Conservation (phyloP, 2,888 invertebrate species). For the Drosophila anceps region DNA sequence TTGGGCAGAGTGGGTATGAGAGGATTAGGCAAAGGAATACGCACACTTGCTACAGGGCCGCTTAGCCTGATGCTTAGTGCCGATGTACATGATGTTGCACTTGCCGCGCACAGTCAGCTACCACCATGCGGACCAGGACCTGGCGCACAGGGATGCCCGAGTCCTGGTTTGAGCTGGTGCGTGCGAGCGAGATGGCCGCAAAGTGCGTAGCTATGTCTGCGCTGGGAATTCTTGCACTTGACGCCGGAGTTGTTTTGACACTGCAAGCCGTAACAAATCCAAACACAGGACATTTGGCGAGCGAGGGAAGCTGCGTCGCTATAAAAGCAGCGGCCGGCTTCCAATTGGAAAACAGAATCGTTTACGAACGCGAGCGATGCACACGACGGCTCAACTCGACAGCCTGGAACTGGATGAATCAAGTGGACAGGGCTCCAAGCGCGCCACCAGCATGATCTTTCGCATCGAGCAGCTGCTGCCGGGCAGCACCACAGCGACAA, state of each 20-base stretch:
- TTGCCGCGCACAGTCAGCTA: constrained; percentile 72
- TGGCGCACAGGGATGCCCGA: constrained; percentile 51
- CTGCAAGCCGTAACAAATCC: constrained; percentile 79
- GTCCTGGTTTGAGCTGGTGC: constrained; percentile 27
- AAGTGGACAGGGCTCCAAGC: constrained; percentile 60
- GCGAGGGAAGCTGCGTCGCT: constrained; percentile 66
- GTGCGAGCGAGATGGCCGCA: constrained; percentile 52
- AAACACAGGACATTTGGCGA: constrained; percentile 4
- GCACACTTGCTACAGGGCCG: constrained; percentile 79
- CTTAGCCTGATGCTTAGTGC: constrained; percentile 77
- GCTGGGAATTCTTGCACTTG: constrained; percentile 86
- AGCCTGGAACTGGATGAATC: constrained; percentile 54
- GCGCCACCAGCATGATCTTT: constrained; percentile 73
- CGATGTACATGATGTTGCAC: constrained; percentile 82
- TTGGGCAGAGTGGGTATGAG: constrained; percentile 23
- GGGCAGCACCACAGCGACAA: constrained; percentile 16
- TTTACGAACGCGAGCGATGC: constrained; percentile 78
- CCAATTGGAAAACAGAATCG: constrained; percentile 83
- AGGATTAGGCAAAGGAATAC: constrained; percentile 66
- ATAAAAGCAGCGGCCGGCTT: constrained; percentile 80
- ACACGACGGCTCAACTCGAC: constrained; percentile 75
- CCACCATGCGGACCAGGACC: constrained; percentile 35
- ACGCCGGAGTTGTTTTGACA: constrained; percentile 80
- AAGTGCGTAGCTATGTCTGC: constrained; percentile 77
- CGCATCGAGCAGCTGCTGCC: constrained; percentile 41